Conservation (phyloP, 2,113 vertebrate species). For the Holacanthus passer region DNA sequence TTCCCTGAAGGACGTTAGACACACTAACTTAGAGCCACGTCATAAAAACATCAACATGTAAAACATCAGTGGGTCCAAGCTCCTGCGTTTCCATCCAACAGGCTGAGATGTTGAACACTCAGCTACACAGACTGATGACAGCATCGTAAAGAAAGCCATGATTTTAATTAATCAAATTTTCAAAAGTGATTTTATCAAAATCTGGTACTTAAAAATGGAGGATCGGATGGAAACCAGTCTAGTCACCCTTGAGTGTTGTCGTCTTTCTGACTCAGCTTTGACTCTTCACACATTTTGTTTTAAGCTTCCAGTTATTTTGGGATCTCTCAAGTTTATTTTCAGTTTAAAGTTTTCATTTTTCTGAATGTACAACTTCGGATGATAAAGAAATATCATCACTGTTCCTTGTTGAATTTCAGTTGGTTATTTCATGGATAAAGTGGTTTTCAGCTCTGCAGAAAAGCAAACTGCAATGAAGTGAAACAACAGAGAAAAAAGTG, state of each 20-base stretch:
- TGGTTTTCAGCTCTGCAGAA: background rate
- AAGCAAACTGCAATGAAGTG: no score
- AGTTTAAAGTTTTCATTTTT: background rate
- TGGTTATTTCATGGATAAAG: background rate
- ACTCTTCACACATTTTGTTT: background rate
- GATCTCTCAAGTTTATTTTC: background rate
- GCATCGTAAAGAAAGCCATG: background rate
- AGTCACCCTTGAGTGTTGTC: background rate
- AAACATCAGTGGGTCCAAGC: background rate
- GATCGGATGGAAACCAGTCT: conserved; percentile 12
- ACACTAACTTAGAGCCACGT: background rate
- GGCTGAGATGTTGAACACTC: background rate
- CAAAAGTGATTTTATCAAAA: no score
- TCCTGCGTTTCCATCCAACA: background rate
- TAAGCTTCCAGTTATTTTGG: background rate
- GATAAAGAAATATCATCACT: background rate
- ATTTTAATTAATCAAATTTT: background rate
- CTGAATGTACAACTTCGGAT: background rate
- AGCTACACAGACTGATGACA: background rate
- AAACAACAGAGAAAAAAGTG: background rate
- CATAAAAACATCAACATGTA: background rate
- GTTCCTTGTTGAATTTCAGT: background rate
- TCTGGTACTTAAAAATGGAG: no score
- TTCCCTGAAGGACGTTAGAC: conserved; percentile 83
- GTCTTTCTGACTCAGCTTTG: background rate